These are phyloP conservation scores for Centruroides vittatus DNA, from an alignment of 1,140 invertebrate species.

Conservation along the genomic window DNA sequence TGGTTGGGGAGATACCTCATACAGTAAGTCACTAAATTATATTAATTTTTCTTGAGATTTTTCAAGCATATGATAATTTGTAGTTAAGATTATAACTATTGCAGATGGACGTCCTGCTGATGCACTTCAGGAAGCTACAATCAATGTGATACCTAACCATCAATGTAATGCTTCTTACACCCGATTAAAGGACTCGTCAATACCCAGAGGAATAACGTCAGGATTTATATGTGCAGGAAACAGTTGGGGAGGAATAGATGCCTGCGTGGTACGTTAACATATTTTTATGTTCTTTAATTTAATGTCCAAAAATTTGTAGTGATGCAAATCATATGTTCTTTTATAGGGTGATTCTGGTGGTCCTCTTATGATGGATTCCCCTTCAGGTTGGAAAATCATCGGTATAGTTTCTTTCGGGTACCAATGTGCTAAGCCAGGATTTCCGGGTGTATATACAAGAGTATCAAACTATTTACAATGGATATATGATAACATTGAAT, in stretches of 20 bases:
- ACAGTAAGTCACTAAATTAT: no score
- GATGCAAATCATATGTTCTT: background rate
- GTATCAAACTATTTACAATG: conserved; percentile 44
- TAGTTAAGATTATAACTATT: no score
- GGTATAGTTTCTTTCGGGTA: conserved; percentile 88
- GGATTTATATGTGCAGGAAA: conserved; percentile 61
- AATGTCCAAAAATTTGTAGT: no score
- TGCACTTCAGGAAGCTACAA: conserved; percentile 22
- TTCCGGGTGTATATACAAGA: conserved; percentile 83
- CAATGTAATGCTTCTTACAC: conserved; percentile 23
- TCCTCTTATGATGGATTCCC: conserved; percentile 44
- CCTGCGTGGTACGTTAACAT: conserved; percentile 34
- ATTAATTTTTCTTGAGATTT: no score
- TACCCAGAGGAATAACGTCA: conserved; percentile 37
- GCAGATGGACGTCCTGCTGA: conserved; percentile 8
- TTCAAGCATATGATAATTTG: no score
- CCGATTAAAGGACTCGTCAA: conserved; percentile 1
- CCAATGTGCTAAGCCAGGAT: conserved; percentile 35
- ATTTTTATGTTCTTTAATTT: no score
- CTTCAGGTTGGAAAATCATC: conserved; percentile 69
- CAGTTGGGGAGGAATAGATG: conserved; percentile 52
- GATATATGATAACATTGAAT: conserved; percentile 5
- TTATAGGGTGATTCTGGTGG: conserved; percentile 66
- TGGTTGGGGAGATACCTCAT: no score
- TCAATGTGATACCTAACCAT: conserved; percentile 23